Conservation (phyloP, 2,113 vertebrate species). For the Puntigrus tetrazona region DNA sequence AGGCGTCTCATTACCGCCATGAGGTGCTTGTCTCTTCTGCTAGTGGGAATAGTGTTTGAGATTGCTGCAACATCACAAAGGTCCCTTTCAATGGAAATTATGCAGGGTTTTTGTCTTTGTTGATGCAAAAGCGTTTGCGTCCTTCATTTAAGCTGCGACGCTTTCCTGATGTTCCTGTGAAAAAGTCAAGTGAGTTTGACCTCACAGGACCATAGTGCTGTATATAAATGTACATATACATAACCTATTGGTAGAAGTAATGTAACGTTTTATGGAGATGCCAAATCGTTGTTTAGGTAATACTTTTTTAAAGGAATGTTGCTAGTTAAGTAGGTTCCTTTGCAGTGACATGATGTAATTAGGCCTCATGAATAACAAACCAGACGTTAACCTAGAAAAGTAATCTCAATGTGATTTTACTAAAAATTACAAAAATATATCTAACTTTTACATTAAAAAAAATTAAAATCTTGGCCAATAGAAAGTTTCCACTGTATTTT, state of each 20-base stretch:
- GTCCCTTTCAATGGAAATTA: neutral
- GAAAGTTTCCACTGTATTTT: no score
- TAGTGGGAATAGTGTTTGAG: neutral
- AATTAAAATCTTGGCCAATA: no score
- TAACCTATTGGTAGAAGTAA: neutral
- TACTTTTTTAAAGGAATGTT: neutral
- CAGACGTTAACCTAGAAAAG: neutral
- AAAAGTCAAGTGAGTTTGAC: neutral
- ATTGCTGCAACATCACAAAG: neutral
- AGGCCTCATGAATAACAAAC: neutral
- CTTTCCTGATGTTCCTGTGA: neutral
- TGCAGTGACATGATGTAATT: neutral
- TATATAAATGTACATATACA: neutral
- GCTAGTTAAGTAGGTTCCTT: neutral
- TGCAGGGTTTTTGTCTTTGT: neutral
- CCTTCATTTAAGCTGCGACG: neutral
- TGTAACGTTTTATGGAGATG: neutral
- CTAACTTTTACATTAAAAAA: neutral
- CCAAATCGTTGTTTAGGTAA: neutral
- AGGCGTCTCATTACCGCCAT: constrained; percentile 4
- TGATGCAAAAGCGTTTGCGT: no score
- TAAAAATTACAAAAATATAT: no score
- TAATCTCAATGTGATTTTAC: neutral
- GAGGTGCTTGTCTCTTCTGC: constrained; percentile 8
- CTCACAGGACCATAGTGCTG: neutral